Evolutionary conservation across 2,888 invertebrate genomes (phyloP), one percentile per base, ranked within the genome.

Genomic region (Aproaerema taeniolella): DNA sequence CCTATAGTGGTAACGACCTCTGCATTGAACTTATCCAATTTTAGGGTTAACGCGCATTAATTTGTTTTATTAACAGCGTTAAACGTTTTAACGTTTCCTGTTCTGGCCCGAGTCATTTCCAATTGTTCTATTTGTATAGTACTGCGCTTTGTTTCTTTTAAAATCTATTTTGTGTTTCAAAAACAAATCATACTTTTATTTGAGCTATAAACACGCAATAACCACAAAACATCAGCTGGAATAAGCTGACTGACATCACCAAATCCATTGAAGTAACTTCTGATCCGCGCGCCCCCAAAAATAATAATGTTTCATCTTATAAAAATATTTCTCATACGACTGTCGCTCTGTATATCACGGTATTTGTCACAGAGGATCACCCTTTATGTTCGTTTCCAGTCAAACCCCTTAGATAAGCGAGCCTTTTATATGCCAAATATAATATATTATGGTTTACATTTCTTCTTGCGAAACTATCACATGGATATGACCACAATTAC

Each of bases 351-450:
- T 83, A 85, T 85, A 85, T 85, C 86, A 85, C 82, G 70, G 78
- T 85, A 86, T 86, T 86, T 86, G 86, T 86, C 86, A 86, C 85
- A 83, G 81, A 83, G 83, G 86, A 86, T 86, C 86, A 86, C 86
- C 86, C 86, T 86, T 86, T 86, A 85, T 85, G 86, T 83, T 86
- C 83, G 81, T 81, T 85, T 81, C 82, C 83, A 85, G 85, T 81
- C 86, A 86, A 86, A 86, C 86, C 86, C 86, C 85, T 85, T 85
- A 85, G 86, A 86, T 86, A 86, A 85, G 85, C 83, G 83, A 77
- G 86, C 85, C 85, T 86, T 86, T 86, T 85, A 86, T 86, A 86
- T 83, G 86, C 82, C 86, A 83, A 86, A 86, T 86, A 86, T 86
- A 85, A 86, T 85, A 86, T 86, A 86, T 86, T 85, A 83, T 85